Evolutionary conservation across 1,140 invertebrate genomes (phyloP).

Genomic region (Batillaria attramentaria): DNA sequence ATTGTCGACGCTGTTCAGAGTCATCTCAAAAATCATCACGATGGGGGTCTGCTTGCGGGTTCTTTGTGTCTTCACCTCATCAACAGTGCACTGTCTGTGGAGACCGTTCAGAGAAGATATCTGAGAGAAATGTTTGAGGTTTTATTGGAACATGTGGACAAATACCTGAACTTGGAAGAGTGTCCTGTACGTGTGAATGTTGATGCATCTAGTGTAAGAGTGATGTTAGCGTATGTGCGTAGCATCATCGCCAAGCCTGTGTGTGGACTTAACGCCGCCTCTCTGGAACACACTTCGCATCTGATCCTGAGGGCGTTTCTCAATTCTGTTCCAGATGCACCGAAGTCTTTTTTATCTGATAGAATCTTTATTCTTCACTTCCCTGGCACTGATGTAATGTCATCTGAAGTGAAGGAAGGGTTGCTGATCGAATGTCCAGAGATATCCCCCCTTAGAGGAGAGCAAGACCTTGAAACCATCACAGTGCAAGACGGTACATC

Average conservation of each 20-base stretch:
- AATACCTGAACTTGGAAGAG: conserved; percentile 32
- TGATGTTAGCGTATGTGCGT: conserved; percentile 43
- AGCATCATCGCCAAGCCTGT: conserved; percentile 46
- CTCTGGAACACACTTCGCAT: conserved; percentile 34
- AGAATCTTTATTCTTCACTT: conserved; percentile 39
- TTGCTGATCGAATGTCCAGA: conserved; percentile 47
- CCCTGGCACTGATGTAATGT: conserved; percentile 25
- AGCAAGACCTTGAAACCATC: conserved; percentile 6
- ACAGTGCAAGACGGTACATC: not conserved
- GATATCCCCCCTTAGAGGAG: conserved; percentile 24
- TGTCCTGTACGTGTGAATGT: conserved; percentile 38
- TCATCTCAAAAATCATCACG: conserved; percentile 44
- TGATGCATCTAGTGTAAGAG: conserved; percentile 37
- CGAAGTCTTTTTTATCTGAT: conserved; percentile 21
- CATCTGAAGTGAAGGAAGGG: conserved; percentile 34
- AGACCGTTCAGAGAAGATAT: conserved; percentile 22
- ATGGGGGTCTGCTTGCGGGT: conserved; percentile 47
- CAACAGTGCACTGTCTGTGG: conserved; percentile 31
- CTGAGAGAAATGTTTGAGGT: conserved; percentile 41
- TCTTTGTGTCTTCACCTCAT: conserved; percentile 37
- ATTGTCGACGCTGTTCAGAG: conserved; percentile 41
- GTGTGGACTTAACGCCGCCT: conserved; percentile 25
- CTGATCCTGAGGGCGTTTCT: conserved; percentile 50
- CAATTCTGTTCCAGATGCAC: conserved; percentile 36
- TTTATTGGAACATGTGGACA: conserved; percentile 32